phyloP scores from a whole-genome alignment of 1,140 invertebrate genomes.

The Diprion similis region DNA sequence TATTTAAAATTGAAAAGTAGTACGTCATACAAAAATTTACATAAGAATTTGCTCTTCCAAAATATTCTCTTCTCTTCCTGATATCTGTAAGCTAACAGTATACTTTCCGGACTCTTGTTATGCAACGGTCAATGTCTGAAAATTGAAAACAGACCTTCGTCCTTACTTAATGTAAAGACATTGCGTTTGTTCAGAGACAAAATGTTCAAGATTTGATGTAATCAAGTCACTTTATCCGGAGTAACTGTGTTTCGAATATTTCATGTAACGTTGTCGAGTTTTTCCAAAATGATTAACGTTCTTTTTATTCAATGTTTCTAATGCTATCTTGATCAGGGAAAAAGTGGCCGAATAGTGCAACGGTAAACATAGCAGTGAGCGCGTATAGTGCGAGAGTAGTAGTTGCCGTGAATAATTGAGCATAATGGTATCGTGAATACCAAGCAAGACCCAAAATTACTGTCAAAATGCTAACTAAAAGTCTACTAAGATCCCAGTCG shows the following conservation, averaged over 20 bases:
- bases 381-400: conserved; percentile 68
- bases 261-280: too few relatives aligned
- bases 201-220: background rate
- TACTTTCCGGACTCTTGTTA: too few relatives aligned
- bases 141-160: background rate
- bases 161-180: background rate
- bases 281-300: background rate
- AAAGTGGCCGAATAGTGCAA: conserved; percentile 62
- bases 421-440: conserved; percentile 70
- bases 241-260: background rate
- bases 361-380: conserved; percentile 66
- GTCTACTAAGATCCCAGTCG: conserved; percentile 62
- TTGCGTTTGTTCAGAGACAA: background rate
- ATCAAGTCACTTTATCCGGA: background rate
- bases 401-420: conserved; percentile 68
- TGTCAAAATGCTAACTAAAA: conserved; percentile 58
- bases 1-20: background rate
- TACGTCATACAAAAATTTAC: background rate
- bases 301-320: conserved; percentile 47
- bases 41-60: background rate
- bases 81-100: too few relatives aligned
- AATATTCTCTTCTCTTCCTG: background rate
- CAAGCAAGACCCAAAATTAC: conserved; percentile 64
- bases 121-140: too few relatives aligned
- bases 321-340: conserved; percentile 60